These are phyloP conservation scores for Aspidoscelis tigris DNA, from an alignment of 2,113 vertebrate genomes.

Conservation along the genomic window DNA sequence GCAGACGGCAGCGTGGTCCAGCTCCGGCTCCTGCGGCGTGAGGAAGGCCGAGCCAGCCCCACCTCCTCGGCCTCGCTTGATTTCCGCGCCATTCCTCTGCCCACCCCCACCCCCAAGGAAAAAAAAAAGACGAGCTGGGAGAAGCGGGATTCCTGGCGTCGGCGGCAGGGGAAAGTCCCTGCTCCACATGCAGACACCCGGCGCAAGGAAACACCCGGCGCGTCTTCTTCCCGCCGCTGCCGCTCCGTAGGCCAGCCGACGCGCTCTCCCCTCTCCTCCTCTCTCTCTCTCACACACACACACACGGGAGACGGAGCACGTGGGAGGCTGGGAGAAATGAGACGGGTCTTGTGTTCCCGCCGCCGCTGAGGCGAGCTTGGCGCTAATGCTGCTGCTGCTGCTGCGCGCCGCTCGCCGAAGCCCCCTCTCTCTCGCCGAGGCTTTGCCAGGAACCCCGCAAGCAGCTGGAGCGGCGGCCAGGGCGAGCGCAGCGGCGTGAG, in stretches of 20 bases:
- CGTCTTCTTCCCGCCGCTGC: no score
- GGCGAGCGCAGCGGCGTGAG: neutral
- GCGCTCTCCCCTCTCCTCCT: neutral
- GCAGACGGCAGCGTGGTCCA: neutral
- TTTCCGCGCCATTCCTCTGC: neutral
- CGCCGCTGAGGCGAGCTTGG: constrained; percentile 32
- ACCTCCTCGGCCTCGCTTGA: neutral
- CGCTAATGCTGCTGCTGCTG: constrained; percentile 52
- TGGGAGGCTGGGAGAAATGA: constrained; percentile 53
- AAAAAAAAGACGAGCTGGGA: neutral
- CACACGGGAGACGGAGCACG: constrained; percentile 63
- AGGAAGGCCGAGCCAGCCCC: neutral
- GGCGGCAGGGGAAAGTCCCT: constrained; percentile 27
- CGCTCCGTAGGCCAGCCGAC: neutral
- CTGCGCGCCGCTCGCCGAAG: constrained; percentile 1
- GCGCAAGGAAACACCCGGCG: neutral
- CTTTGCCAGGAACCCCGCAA: constrained; percentile 35
- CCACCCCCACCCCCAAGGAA: neutral
- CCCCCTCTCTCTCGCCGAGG: constrained; percentile 5
- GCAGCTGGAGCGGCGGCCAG: neutral
- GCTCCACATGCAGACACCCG: neutral
- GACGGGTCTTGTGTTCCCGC: neutral
- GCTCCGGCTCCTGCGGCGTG: constrained; percentile 32
- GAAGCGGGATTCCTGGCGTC: constrained; percentile 33
- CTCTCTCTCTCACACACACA: neutral